phyloP scores from a whole-genome alignment of 1,140 invertebrate genomes.

The Drosophila virilis region DNA sequence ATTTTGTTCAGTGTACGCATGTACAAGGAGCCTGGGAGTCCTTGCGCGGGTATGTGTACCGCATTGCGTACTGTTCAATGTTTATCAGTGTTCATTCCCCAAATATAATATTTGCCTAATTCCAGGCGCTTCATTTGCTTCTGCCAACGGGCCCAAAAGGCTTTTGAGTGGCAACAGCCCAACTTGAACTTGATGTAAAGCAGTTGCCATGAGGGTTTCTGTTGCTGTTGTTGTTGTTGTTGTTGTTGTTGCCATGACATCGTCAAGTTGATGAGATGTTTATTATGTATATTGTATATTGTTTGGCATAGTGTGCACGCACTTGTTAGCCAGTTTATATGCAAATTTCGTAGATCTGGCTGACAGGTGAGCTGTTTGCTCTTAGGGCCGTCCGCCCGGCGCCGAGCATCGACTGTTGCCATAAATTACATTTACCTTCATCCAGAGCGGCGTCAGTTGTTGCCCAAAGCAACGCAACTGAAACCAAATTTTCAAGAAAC shows the following conservation, averaged over 20 bases:
- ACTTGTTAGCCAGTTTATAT: slow-evolving; percentile 52
- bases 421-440: slow-evolving; percentile 67
- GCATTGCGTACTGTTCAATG: slow-evolving; percentile 54
- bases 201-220: slow-evolving; percentile 1
- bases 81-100: slow-evolving; percentile 59
- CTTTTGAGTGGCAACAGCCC: slow-evolving; percentile 10
- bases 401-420: slow-evolving; percentile 17
- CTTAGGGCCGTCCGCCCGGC: background rate
- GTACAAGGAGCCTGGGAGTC: too few species aligned
- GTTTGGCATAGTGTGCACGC: slow-evolving; percentile 9
- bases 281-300: slow-evolving; percentile 64
- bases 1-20: too few species aligned
- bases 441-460: slow-evolving; percentile 42
- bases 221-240: background rate
- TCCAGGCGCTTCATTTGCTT: slow-evolving; percentile 16
- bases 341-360: slow-evolving; percentile 55
- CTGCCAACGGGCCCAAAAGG: background rate
- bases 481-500: slow-evolving; percentile 31
- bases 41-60: background rate
- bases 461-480: slow-evolving; percentile 9
- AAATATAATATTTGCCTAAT: slow-evolving; percentile 62
- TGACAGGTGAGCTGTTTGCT: slow-evolving; percentile 55
- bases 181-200: slow-evolving; percentile 34
- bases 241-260: slow-evolving; percentile 8
- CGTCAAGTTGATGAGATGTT: slow-evolving; percentile 68